phyloP scores from a whole-genome alignment of 2,113 vertebrate genomes.

The Perognathus longimembris region DNA sequence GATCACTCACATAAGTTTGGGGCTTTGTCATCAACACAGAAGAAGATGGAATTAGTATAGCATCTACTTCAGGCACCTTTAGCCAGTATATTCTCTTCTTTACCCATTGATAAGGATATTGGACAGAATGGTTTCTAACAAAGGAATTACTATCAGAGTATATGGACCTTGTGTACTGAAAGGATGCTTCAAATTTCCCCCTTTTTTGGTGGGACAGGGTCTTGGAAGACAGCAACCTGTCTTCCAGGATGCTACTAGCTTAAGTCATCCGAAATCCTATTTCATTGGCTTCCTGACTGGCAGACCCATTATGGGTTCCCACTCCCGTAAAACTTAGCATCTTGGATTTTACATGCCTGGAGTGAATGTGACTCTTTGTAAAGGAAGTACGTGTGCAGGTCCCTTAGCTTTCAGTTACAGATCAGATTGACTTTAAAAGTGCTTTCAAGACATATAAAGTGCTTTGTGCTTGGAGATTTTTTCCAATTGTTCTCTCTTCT shows the following conservation, averaged over 20 bases:
- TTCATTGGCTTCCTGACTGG: slow-evolving; percentile 65
- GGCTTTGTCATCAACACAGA: slow-evolving; percentile 17
- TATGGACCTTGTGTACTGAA: not conserved
- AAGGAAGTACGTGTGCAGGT: slow-evolving; percentile 38
- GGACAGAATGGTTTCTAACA: not conserved
- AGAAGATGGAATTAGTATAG: not conserved
- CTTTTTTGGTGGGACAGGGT: not conserved
- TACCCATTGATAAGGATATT: not conserved
- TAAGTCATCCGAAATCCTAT: slow-evolving; percentile 46
- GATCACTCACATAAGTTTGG: not conserved
- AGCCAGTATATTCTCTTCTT: not conserved
- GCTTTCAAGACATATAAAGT: slow-evolving; percentile 81
- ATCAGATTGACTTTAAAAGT: slow-evolving; percentile 83
- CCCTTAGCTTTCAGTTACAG: slow-evolving; percentile 72
- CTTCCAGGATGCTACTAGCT: not conserved
- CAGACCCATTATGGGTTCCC: slow-evolving; percentile 53
- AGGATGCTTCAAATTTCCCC: slow-evolving; percentile 13
- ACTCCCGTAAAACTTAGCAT: slow-evolving; percentile 49
- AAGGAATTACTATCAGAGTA: not conserved
- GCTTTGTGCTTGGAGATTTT: slow-evolving; percentile 72
- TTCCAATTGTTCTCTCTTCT: slow-evolving; percentile 81
- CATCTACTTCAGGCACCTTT: not conserved
- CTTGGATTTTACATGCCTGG: slow-evolving; percentile 73
- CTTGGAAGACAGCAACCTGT: not conserved
- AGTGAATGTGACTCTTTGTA: slow-evolving; percentile 23